Evolutionary conservation across 2,888 invertebrate species (phyloP), one percentile per base, ranked within the genome.

Genomic region (Venusia cambrica): DNA sequence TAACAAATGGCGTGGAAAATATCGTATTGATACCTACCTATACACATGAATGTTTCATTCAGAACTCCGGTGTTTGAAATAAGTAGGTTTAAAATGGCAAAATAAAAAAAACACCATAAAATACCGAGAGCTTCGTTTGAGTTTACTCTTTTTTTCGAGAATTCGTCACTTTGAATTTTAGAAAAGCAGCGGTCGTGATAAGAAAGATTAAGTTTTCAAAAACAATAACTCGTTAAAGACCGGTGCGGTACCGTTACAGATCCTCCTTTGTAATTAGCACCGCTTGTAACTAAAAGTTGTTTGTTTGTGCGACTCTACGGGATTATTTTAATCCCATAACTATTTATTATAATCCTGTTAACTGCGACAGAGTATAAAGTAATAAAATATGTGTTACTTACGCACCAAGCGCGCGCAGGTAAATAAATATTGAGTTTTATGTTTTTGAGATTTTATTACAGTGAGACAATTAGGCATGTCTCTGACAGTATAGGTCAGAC

Each of bases 241-340:
- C 10, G 12, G n/a, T 7, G 14, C 8, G 16, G 25, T 33, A 39
- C 46, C 42, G 49, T 42, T 45, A 42, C 21, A 25, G 13, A 4
- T 0, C 0, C 7, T 16, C 28, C 19, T 28, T 47, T 47, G 50
- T 47, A 8, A 22, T 27, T 10, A 10, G 25, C 34, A 32, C 38
- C 27, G 41, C 41, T 45, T 43, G 41, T 44, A 45, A 24, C 28
- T 17, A 30, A 19, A 30, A 16, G 43, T 44, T 44, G 47, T 50
- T 50, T 47, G 45, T 50, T 50, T 50, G 39, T 44, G 26, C 20
- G 39, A 45, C 36, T 41, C 42, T 44, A 25, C 14, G 38, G 39
- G 40, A 44, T 47, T 45, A 45, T 35, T 38, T 30, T 41, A 45
- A 47, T 50, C 47, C 37, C 14, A 21, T 22, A 29, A 38, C 30